These are phyloP conservation scores for Propithecus perrieri DNA, from an alignment of 2,797 vertebrate genomes.

Conservation along the genomic window DNA sequence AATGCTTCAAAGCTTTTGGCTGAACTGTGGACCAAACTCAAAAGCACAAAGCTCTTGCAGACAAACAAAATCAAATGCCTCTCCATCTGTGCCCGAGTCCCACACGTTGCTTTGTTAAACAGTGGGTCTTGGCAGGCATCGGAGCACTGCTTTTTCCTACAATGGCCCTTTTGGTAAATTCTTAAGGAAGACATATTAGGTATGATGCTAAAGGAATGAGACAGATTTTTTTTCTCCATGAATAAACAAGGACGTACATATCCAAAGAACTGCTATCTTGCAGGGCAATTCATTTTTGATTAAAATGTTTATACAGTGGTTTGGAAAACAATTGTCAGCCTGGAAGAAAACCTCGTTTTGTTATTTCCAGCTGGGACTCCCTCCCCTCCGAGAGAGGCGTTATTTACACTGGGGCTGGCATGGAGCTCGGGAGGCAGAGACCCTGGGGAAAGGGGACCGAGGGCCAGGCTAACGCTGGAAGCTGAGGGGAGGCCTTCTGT, in stretches of 20 bases:
- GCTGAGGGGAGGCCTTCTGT: not conserved
- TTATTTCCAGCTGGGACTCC: not conserved
- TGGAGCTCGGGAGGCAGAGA: not conserved
- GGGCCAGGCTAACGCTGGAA: not conserved
- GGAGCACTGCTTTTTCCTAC: not conserved
- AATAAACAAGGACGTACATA: not conserved
- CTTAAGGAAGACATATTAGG: not conserved
- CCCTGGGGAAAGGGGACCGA: not conserved
- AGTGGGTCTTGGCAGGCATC: not conserved
- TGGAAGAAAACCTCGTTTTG: not conserved
- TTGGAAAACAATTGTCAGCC: not conserved
- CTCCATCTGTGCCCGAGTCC: not conserved
- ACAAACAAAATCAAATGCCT: not conserved
- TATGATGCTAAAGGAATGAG: not conserved
- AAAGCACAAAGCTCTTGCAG: slow-evolving; percentile 23
- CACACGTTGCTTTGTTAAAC: not conserved
- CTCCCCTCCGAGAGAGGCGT: not conserved
- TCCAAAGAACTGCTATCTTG: not conserved
- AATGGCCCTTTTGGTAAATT: not conserved
- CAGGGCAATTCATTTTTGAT: not conserved
- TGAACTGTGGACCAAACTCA: slow-evolving; percentile 1
- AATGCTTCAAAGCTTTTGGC: not conserved
- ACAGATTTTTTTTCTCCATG: no score
- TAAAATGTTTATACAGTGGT: not conserved
- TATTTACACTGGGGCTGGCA: not conserved